Conservation (phyloP, 1,140 invertebrate genomes). For the Cotesia glomerata region DNA sequence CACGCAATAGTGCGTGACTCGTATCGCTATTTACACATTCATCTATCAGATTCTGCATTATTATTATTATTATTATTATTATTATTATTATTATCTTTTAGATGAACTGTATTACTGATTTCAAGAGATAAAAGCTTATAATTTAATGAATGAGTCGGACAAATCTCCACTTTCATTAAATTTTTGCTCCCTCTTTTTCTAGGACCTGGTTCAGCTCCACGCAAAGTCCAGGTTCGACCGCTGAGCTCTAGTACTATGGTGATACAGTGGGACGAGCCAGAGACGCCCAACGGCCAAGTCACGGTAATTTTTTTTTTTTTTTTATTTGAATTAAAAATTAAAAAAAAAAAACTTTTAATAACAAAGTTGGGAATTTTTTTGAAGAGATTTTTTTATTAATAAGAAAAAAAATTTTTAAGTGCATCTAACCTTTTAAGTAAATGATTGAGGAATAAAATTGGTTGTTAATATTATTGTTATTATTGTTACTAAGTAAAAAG, state of each 20-base stretch:
- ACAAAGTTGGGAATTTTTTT: no score
- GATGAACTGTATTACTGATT: no score
- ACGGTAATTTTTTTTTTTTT: constrained; percentile 68
- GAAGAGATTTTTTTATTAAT: no score
- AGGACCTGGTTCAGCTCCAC: constrained; percentile 94
- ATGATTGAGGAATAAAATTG: no score
- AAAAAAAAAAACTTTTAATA: no score
- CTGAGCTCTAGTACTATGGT: constrained; percentile 94
- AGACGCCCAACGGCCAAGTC: constrained; percentile 95
- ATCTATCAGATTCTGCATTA: background rate
- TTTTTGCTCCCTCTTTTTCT: constrained; percentile 36
- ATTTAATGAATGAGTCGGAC: background rate
- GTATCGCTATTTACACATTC: background rate
- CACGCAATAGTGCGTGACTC: background rate
- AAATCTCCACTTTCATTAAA: background rate
- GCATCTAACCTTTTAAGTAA: no score
- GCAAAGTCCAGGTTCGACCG: constrained; percentile 90
- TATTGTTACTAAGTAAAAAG: no score
- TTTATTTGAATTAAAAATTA: no score
- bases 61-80: no score
- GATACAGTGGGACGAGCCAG: constrained; percentile 96
- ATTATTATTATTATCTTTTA: no score
- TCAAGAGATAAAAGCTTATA: background rate
- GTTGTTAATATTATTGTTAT: no score
- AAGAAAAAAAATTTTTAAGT: no score